phyloP scores from a whole-genome alignment of 1,140 invertebrate genomes.

The Hermatobates lingyangjiaoensis region DNA sequence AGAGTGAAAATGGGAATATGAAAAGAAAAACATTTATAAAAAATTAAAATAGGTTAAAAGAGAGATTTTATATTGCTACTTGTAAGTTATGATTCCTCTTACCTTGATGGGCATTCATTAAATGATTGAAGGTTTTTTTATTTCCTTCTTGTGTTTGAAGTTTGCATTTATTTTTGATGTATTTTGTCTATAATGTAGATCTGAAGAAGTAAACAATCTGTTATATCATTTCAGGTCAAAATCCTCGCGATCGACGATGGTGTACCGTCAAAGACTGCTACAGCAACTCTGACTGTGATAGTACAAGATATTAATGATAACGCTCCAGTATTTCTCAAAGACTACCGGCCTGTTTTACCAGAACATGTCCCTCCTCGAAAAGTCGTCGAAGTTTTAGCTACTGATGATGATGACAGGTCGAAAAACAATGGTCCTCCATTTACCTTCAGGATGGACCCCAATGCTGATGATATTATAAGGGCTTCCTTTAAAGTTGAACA shows the following conservation, averaged over 20 bases:
- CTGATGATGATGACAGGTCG: slow-evolving; percentile 83
- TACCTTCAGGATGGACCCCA: slow-evolving; percentile 78
- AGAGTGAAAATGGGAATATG: too few species aligned
- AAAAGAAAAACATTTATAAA: too few species aligned
- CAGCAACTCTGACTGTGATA: slow-evolving; percentile 82
- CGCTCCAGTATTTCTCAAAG: slow-evolving; percentile 73
- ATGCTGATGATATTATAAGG: slow-evolving; percentile 76
- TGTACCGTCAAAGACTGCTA: slow-evolving; percentile 81
- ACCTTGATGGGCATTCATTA: too few species aligned
- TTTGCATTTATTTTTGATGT: too few species aligned
- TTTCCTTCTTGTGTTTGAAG: too few species aligned
- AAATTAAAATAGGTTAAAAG: too few species aligned
- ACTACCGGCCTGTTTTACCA: slow-evolving; percentile 78
- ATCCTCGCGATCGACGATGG: slow-evolving; percentile 91
- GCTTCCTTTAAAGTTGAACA: slow-evolving; percentile 88
- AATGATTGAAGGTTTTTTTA: too few species aligned
- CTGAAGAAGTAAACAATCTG: too few species aligned
- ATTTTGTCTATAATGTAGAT: too few species aligned
- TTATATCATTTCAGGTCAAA: slow-evolving; percentile 39
- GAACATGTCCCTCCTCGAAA: slow-evolving; percentile 77
- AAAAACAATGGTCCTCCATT: slow-evolving; percentile 90
- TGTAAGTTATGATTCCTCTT: too few species aligned
- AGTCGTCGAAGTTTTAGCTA: slow-evolving; percentile 82
- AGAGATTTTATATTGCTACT: too few species aligned
- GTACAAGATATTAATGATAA: slow-evolving; percentile 95